Conservation (phyloP, 1,140 invertebrate genomes). For the Nomia melanderi region DNA sequence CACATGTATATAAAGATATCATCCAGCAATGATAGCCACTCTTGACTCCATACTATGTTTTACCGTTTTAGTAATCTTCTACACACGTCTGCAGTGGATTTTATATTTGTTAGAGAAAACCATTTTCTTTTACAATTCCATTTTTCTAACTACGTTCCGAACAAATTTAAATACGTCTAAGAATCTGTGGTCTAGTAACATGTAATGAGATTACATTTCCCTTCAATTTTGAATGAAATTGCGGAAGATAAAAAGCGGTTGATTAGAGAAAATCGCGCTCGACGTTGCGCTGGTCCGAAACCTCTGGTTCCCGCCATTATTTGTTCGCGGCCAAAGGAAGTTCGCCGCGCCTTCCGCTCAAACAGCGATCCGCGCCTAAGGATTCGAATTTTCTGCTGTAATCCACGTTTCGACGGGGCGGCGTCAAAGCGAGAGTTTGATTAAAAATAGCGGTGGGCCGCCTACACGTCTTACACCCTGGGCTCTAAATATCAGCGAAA, state of each 20-base stretch:
- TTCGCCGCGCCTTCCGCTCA: neutral
- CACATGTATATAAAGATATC: no score
- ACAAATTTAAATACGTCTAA: no score
- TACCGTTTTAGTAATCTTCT: no score
- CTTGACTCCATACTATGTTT: no score
- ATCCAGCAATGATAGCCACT: no score
- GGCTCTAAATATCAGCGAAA: conserved; percentile 2
- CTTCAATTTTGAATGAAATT: neutral
- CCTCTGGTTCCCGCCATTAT: neutral
- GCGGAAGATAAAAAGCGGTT: neutral
- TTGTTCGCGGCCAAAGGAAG: conserved; percentile 1
- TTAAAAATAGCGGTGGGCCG: neutral
- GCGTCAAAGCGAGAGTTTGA: neutral
- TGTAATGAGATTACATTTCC: no score
- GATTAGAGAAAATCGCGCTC: neutral
- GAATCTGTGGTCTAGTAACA: no score
- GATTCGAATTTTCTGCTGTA: conserved; percentile 2
- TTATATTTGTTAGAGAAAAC: no score
- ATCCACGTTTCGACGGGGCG: neutral
- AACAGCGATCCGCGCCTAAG: neutral
- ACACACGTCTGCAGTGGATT: no score
- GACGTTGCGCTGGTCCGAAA: neutral
- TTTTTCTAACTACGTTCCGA: no score
- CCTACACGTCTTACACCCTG: neutral
- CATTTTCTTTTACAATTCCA: no score